Conservation (phyloP, 2,113 vertebrate genomes). For the Pelobates fuscus region DNA sequence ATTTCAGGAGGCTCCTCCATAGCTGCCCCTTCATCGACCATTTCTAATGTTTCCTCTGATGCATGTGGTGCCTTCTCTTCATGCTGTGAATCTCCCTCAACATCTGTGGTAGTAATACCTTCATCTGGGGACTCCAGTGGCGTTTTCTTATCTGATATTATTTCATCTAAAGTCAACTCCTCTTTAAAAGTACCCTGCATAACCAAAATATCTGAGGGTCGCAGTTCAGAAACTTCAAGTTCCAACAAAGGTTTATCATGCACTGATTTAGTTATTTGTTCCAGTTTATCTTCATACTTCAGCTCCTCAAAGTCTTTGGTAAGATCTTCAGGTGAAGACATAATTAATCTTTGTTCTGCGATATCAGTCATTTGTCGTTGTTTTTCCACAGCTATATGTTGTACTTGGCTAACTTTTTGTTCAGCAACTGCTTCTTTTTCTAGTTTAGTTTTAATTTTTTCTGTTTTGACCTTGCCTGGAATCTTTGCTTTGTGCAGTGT, state of each 20-base stretch:
- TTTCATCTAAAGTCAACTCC: constrained; percentile 52
- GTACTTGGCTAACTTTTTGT: constrained; percentile 64
- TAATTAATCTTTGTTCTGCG: constrained; percentile 74
- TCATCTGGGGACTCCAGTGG: constrained; percentile 61
- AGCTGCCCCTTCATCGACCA: constrained; percentile 65
- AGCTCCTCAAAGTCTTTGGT: constrained; percentile 94
- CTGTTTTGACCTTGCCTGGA: constrained; percentile 80
- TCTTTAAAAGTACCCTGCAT: constrained; percentile 46
- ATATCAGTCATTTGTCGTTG: constrained; percentile 56
- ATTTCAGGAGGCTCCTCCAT: constrained; percentile 62
- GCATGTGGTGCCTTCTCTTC: constrained; percentile 59
- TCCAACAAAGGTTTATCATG: constrained; percentile 51
- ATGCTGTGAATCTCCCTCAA: constrained; percentile 59
- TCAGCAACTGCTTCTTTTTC: constrained; percentile 72
- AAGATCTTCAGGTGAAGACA: constrained; percentile 95
- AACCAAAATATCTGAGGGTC: constrained; percentile 46
- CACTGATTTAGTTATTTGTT: constrained; percentile 47
- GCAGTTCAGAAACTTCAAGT: constrained; percentile 45
- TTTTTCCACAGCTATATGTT: constrained; percentile 59
- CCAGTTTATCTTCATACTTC: constrained; percentile 74
- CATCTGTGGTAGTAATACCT: constrained; percentile 59
- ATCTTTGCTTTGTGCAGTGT: constrained; percentile 91
- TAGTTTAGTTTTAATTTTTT: constrained; percentile 79
- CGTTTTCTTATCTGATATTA: constrained; percentile 55
- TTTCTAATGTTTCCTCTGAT: constrained; percentile 53